These are phyloP conservation scores for Phoebastria nigripes DNA, from an alignment of 2,797 vertebrate species.

Conservation along the genomic window DNA sequence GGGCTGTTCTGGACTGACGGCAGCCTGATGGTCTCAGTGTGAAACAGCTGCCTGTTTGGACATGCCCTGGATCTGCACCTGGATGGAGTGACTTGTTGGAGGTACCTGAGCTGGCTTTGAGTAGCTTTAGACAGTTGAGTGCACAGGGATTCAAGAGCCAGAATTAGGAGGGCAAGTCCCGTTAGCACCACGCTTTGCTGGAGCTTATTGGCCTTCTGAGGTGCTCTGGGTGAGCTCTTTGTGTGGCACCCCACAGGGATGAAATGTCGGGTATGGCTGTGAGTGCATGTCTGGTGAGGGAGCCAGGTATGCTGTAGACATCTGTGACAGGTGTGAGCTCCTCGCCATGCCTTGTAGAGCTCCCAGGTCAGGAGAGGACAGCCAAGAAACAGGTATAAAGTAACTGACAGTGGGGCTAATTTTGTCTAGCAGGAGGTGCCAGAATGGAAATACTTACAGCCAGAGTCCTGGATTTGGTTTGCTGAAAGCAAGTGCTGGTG, in stretches of 20 bases:
- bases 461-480: not conserved
- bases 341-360: not conserved
- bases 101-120: not conserved
- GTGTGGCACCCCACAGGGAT: not conserved
- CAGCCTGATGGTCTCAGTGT: not conserved
- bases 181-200: accelerated
- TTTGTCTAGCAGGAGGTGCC: not conserved
- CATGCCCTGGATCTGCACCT: not conserved
- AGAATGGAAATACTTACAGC: not conserved
- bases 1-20: not conserved
- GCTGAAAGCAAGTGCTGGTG: not conserved
- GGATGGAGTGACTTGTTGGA: not conserved
- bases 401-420: not conserved
- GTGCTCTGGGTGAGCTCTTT: not conserved
- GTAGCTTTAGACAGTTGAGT: not conserved
- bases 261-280: not conserved
- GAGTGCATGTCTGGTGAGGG: not conserved
- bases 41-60: not conserved
- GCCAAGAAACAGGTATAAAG: not conserved
- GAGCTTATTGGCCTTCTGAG: not conserved
- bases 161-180: not conserved
- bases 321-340: not conserved
- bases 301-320: not conserved
- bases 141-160: not conserved
- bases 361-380: not conserved